phyloP scores from a whole-genome alignment of 2,888 invertebrate species.

The Anarsia innoxiella region DNA sequence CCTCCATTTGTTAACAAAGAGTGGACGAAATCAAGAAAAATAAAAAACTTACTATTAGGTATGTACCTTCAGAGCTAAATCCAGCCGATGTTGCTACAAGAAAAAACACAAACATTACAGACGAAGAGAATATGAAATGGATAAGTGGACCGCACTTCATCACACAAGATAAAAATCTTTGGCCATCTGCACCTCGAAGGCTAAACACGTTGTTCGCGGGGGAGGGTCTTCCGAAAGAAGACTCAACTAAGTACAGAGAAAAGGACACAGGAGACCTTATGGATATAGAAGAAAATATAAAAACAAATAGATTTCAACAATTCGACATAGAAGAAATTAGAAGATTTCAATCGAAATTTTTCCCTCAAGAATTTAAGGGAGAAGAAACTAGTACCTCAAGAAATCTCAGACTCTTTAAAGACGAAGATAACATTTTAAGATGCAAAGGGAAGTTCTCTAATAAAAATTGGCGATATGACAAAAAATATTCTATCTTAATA shows the following conservation, averaged over 20 bases:
- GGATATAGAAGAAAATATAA: background rate
- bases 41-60: no score
- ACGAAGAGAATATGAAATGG: background rate
- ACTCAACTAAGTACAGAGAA: background rate
- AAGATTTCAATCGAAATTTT: background rate
- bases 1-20: constrained; percentile 17
- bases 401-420: no score
- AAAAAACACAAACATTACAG: background rate
- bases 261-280: background rate
- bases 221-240: background rate
- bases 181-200: background rate
- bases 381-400: background rate
- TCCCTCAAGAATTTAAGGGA: background rate
- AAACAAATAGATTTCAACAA: background rate
- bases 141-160: background rate
- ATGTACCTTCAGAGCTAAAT: constrained; percentile 2
- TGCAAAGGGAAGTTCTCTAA: constrained; percentile 2
- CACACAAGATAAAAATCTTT: background rate
- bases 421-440: background rate
- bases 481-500: constrained; percentile 12
- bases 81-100: constrained; percentile 7
- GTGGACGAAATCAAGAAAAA: constrained; percentile 15
- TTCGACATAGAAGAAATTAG: background rate
- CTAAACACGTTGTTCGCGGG: background rate
- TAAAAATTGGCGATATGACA: constrained; percentile 6